A percentile compares a stretch with the other conserved stretches of the same genome.
phyloP scores from a whole-genome alignment of 2,888 invertebrate genomes.

The Pterostichus madidus region DNA sequence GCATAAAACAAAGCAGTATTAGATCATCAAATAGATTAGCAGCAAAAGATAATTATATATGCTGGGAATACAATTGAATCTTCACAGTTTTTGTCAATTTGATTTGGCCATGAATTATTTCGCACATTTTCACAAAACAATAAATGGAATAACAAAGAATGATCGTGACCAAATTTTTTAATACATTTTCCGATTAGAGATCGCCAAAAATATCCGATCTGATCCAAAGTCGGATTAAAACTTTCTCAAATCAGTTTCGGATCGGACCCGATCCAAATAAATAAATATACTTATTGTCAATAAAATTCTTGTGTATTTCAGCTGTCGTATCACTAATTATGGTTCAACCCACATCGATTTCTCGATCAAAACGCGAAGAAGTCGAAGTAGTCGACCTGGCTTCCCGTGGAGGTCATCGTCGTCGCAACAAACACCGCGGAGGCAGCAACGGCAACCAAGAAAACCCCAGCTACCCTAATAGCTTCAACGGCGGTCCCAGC shows the following conservation, averaged over 20 bases:
- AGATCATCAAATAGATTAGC: not conserved
- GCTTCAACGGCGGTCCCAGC: not conserved
- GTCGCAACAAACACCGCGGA: not conserved
- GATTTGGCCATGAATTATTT: constrained; percentile 30
- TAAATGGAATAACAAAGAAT: not conserved
- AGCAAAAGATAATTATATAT: too few relatives aligned
- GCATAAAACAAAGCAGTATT: not conserved
- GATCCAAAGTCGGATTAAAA: too few relatives aligned
- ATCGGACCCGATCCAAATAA: too few relatives aligned
- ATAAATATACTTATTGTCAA: too few relatives aligned
- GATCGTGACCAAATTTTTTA: not conserved
- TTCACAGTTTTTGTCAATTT: constrained; percentile 22
- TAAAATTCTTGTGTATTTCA: constrained; percentile 2
- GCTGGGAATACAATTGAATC: not conserved
- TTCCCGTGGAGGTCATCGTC: not conserved
- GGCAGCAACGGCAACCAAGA: not conserved
- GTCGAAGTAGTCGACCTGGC: not conserved
- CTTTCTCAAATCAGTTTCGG: too few relatives aligned
- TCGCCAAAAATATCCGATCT: too few relatives aligned
- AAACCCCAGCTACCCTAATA: not conserved
- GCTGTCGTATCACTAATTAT: constrained; percentile 5
- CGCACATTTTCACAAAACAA: not conserved
- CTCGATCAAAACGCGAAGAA: not conserved
- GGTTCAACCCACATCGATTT: not conserved
- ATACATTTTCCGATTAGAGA: too few relatives aligned